Evolutionary conservation across 2,888 invertebrate genomes (phyloP).

Genomic region (Oxytorus armatus): DNA sequence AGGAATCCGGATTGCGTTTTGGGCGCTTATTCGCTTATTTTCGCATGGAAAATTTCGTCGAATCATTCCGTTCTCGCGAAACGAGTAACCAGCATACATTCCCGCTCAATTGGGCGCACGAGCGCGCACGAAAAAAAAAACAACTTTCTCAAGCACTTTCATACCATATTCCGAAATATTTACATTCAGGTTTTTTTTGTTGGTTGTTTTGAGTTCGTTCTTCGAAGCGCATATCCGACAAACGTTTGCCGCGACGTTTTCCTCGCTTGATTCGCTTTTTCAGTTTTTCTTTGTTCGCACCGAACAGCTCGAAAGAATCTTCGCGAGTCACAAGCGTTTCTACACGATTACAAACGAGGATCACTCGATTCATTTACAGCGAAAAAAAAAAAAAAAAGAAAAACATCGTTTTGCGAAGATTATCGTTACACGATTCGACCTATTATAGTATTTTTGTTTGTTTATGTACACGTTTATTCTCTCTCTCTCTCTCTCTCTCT

Average conservation of each 20-base stretch:
- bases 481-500: slow-evolving; percentile 44
- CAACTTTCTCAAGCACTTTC: slow-evolving; percentile 14
- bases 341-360: slow-evolving; percentile 3
- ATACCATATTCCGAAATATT: slow-evolving; percentile 22
- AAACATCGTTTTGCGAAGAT: slow-evolving; percentile 35
- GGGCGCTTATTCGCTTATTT: background rate
- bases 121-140: slow-evolving; percentile 31
- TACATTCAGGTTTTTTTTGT: slow-evolving; percentile 44
- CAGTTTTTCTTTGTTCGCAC: background rate
- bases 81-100: slow-evolving; percentile 59
- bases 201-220: slow-evolving; percentile 12
- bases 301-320: background rate
- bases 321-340: slow-evolving; percentile 5
- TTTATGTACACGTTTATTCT: slow-evolving; percentile 62
- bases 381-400: slow-evolving; percentile 26
- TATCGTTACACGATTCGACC: slow-evolving; percentile 55
- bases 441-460: slow-evolving; percentile 50
- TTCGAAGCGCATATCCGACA: slow-evolving; percentile 9
- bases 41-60: slow-evolving; percentile 29
- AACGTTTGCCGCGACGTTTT: background rate
- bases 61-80: slow-evolving; percentile 42
- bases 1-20: background rate
- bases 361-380: slow-evolving; percentile 40
- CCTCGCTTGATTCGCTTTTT: slow-evolving; percentile 10
- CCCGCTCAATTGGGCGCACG: slow-evolving; percentile 9